These are phyloP conservation scores for Pelvicachromis taeniatus DNA, from an alignment of 2,113 vertebrate species.

Conservation along the genomic window DNA sequence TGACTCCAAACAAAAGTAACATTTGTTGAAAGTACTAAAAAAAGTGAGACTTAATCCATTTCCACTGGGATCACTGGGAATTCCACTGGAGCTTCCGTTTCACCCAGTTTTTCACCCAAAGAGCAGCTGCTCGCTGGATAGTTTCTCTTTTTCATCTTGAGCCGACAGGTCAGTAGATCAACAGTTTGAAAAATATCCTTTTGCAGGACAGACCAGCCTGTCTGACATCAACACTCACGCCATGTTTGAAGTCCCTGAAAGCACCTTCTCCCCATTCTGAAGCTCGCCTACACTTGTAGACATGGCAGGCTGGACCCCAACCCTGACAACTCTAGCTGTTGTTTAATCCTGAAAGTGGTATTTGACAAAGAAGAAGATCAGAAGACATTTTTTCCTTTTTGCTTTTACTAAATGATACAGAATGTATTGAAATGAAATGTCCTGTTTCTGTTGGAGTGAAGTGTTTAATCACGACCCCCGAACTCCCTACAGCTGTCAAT, in stretches of 20 bases:
- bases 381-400: neutral
- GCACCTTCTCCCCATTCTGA: neutral
- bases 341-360: no score
- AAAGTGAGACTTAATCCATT: neutral
- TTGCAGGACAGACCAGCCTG: neutral
- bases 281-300: no score
- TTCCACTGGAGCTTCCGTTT: neutral
- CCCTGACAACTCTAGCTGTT: no score
- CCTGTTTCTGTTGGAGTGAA: neutral
- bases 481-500: neutral
- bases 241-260: neutral
- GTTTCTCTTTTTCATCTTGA: neutral
- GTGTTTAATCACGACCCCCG: neutral
- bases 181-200: no score
- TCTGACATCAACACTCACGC: neutral
- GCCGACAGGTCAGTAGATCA: neutral
- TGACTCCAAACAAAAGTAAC: neutral
- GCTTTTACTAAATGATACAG: neutral
- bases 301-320: no score
- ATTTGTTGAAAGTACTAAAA: neutral
- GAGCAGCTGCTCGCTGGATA: neutral
- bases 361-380: no score
- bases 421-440: fast-evolving
- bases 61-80: neutral
- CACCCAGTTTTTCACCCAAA: neutral